phyloP scores from a whole-genome alignment of 2,113 vertebrate species.

The Caranx ignobilis region DNA sequence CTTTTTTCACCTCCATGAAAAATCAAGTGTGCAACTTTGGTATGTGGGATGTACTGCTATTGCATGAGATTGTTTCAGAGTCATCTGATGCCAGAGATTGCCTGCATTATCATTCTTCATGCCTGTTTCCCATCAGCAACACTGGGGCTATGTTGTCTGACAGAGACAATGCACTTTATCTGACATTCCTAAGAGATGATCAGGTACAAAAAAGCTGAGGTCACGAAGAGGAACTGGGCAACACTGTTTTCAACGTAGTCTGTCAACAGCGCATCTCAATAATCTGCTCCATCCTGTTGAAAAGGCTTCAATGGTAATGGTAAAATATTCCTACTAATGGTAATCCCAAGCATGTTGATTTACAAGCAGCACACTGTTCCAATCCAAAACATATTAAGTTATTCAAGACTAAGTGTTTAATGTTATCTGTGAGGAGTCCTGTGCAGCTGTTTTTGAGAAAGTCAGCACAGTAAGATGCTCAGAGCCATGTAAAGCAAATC shows the following conservation, averaged over 20 bases:
- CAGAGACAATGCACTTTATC: slow-evolving; percentile 42
- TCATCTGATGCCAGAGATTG: slow-evolving; percentile 60
- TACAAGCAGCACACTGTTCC: neutral
- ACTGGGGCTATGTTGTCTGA: slow-evolving; percentile 69
- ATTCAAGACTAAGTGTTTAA: neutral
- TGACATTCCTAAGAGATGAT: slow-evolving; percentile 54
- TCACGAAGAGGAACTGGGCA: neutral
- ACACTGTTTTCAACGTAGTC: neutral
- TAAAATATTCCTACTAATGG: neutral
- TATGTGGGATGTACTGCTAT: neutral
- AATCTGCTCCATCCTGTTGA: rapidly evolving
- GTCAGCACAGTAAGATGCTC: neutral
- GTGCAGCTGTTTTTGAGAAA: neutral
- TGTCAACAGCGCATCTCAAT: neutral
- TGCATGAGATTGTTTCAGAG: slow-evolving; percentile 38
- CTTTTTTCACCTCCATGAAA: neutral
- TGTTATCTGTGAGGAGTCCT: neutral
- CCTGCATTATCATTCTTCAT: slow-evolving; percentile 69
- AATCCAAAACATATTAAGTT: neutral
- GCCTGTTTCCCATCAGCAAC: slow-evolving; percentile 45
- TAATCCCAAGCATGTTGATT: neutral
- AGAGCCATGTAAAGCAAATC: neutral
- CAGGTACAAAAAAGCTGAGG: slow-evolving; percentile 9
- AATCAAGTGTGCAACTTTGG: neutral
- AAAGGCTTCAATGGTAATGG: neutral